Conservation (phyloP, 2,888 invertebrate genomes). For the Elysia crispata region DNA sequence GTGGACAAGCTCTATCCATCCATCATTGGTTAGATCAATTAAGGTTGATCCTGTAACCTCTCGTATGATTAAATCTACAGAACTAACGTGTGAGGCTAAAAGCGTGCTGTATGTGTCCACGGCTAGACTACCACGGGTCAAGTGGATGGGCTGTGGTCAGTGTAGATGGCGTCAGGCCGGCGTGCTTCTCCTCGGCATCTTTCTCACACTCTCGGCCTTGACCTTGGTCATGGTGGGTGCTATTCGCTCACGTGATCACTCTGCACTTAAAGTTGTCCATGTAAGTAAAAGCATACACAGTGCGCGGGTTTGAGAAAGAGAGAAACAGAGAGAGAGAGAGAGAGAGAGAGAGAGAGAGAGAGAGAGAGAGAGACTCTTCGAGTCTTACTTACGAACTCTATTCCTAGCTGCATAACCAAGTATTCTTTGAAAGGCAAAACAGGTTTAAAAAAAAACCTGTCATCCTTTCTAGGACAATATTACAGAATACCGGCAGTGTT, state of each 20-base stretch:
- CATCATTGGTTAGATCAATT: too few species aligned
- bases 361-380: background rate
- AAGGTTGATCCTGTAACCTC: too few species aligned
- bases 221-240: conserved; percentile 40
- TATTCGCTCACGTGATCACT: conserved; percentile 31
- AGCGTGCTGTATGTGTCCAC: conserved; percentile 11
- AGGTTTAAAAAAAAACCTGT: too few species aligned
- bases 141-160: background rate
- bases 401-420: too few species aligned
- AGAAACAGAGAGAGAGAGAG: background rate
- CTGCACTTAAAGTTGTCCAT: conserved; percentile 12
- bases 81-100: background rate
- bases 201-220: conserved; percentile 34
- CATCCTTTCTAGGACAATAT: too few species aligned
- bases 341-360: background rate
- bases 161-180: conserved; percentile 37
- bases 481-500: too few species aligned
- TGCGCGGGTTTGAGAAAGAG: background rate
- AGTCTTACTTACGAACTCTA: too few species aligned
- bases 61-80: too few species aligned
- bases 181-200: conserved; percentile 30
- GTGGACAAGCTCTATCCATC: too few species aligned
- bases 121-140: background rate
- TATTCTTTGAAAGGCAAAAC: too few species aligned
- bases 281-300: background rate